phyloP scores from a whole-genome alignment of 2,797 vertebrate species.

The Malacoraja senta region DNA sequence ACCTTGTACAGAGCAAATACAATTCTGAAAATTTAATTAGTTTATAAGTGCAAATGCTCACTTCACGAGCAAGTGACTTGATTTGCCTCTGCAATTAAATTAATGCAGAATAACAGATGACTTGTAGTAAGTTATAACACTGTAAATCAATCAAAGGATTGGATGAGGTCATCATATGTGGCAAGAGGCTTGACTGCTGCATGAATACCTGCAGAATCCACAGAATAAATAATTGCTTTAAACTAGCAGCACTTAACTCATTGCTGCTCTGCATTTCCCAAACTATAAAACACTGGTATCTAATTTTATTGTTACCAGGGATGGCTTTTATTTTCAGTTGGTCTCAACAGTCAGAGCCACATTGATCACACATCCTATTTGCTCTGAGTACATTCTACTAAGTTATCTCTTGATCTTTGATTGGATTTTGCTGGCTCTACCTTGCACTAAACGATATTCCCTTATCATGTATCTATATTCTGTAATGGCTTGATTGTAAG shows the following conservation, averaged over 20 bases:
- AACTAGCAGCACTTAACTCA: neutral
- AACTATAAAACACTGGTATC: neutral
- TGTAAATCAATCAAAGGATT: neutral
- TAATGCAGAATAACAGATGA: neutral
- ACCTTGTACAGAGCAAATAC: neutral
- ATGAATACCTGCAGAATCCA: conserved; percentile 2
- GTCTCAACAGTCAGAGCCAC: neutral
- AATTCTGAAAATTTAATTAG: neutral
- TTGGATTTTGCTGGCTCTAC: too few species aligned
- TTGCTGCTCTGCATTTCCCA: neutral
- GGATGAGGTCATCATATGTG: neutral
- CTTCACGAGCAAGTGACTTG: neutral
- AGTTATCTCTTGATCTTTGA: too few species aligned
- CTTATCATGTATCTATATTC: too few species aligned
- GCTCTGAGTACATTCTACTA: neutral
- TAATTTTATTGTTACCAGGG: neutral
- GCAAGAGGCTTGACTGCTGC: neutral
- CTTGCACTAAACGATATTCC: too few species aligned
- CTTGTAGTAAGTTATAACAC: neutral
- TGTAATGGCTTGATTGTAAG: too few species aligned
- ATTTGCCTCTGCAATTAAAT: conserved; percentile 15
- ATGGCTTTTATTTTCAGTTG: neutral
- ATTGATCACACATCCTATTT: neutral
- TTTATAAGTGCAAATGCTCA: neutral
- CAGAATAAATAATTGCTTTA: neutral